These are phyloP conservation scores for Pomacea canaliculata DNA, from an alignment of 2,888 invertebrate genomes.

Conservation along the genomic window DNA sequence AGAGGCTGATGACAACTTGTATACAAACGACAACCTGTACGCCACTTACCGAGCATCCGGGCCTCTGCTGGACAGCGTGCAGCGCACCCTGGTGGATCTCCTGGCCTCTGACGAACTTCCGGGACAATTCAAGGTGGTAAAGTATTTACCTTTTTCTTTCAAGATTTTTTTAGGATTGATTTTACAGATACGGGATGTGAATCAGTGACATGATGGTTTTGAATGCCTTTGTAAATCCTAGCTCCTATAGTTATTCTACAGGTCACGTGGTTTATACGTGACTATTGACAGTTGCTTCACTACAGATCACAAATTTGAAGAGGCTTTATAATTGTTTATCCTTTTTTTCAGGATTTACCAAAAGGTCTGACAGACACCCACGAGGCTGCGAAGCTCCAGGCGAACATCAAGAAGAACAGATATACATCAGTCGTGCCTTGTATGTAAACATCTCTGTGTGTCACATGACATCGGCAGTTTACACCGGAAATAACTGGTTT, in stretches of 20 bases:
- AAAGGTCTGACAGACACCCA: background rate
- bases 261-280: too few relatives aligned
- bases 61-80: background rate
- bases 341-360: background rate
- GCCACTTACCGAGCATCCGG: background rate
- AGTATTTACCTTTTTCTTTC: background rate
- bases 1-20: background rate
- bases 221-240: too few relatives aligned
- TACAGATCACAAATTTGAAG: background rate
- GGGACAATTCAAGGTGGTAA: background rate
- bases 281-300: too few relatives aligned
- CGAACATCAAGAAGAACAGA: background rate
- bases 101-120: background rate
- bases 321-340: background rate
- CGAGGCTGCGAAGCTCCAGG: background rate
- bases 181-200: too few relatives aligned
- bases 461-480: background rate
- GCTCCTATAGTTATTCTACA: too few relatives aligned
- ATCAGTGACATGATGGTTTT: too few relatives aligned
- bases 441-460: background rate
- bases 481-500: background rate
- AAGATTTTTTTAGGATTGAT: too few relatives aligned
- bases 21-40: background rate
- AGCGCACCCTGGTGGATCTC: background rate
- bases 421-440: background rate